phyloP scores from a whole-genome alignment of 2,113 vertebrate genomes.

The Trichechus manatus region DNA sequence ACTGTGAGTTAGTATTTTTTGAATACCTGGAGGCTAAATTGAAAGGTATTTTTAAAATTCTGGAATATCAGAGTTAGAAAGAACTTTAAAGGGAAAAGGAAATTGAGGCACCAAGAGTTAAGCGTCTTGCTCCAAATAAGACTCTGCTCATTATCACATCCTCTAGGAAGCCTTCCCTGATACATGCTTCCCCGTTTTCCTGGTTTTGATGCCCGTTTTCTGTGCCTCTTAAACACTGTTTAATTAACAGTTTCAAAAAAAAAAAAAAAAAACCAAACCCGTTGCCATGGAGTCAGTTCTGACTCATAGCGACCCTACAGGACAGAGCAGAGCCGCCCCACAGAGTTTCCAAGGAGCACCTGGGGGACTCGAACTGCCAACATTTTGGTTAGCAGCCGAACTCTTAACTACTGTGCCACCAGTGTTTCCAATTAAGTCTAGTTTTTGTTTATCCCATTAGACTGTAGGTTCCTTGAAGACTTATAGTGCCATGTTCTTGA shows the following conservation, averaged over 20 bases:
- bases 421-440: too few relatives aligned
- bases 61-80: background rate
- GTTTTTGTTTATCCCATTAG: rapidly evolving
- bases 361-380: too few relatives aligned
- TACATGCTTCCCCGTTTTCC: rapidly evolving
- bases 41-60: background rate
- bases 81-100: background rate
- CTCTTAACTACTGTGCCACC: too few relatives aligned
- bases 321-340: too few relatives aligned
- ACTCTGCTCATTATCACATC: background rate
- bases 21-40: background rate
- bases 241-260: too few relatives aligned
- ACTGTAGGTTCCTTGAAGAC: background rate
- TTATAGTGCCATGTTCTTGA: background rate
- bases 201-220: too few relatives aligned
- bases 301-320: too few relatives aligned
- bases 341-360: too few relatives aligned
- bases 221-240: too few relatives aligned
- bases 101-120: background rate
- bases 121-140: background rate
- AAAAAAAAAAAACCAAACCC: too few relatives aligned
- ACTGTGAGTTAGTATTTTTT: background rate
- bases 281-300: too few relatives aligned
- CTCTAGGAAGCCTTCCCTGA: background rate
- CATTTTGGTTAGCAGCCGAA: too few relatives aligned